Evolutionary conservation across 2,888 invertebrate genomes (phyloP), one percentile per base, ranked within the genome.

Genomic region (Megamerina dolium): DNA sequence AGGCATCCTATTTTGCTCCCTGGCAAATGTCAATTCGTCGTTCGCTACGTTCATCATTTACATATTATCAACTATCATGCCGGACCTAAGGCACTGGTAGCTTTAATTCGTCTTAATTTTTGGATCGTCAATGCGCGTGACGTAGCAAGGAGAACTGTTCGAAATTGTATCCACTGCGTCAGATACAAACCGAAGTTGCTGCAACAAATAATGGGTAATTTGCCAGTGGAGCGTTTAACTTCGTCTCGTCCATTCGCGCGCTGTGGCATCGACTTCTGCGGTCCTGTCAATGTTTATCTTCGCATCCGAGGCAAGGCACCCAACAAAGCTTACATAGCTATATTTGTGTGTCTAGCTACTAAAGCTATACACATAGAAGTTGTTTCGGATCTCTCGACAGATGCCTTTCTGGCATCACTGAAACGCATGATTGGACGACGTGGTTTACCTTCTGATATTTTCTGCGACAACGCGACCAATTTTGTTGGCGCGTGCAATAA

Each of bases 301-400:
- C 34, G 43, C 14, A 38, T 46, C 13, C n/a, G 41, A 32, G 46
- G 46, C 9, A 46, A 36, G 19, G 18, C 14, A 13, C 38, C 32
- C 2, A 42, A 43, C 18, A 50, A 46, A 19, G 27, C 41, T 3
- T 48, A 48, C 27, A 41, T 45, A 16, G 41, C 44, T 4, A 41
- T 48, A 12, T 50, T 48, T 29, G 36, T 50, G 8, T 45, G 47
- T 9, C 23, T 50, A 5, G 32, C 43, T 38, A 45, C 39, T 6
- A 45, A 50, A 17, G 45, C 47, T 12, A 41, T 50, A 17, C 47
- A 50, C 21, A 38, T 50, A 23, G 48, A 51, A 38, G 37, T 41
- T 8, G 43, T 45, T 8, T 49, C 47, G 2, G 40, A 46, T 37
- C 19, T 45, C n/a, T 48, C 43, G 32, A 43, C 43, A 9, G 33